phyloP scores from a whole-genome alignment of 2,888 invertebrate species.

The Acrocyrtus sp. region DNA sequence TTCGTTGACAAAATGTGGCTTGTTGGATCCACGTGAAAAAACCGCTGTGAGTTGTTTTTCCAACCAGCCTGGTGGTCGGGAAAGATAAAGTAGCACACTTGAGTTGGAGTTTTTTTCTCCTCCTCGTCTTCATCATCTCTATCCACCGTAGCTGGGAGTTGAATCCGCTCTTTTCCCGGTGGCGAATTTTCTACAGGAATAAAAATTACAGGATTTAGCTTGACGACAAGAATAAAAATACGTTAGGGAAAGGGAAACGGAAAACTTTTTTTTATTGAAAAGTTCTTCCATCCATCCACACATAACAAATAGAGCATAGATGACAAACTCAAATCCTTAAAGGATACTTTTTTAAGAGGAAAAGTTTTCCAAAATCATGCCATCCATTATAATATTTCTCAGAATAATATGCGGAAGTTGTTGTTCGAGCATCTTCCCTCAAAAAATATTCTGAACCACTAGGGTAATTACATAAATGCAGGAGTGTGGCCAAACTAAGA shows the following conservation, averaged over 20 bases:
- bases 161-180: conserved; percentile 75
- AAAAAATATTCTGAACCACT: no score
- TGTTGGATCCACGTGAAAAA: conserved; percentile 78
- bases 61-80: conserved; percentile 69
- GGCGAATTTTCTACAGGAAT: conserved; percentile 71
- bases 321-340: not conserved
- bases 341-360: not conserved
- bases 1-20: conserved; percentile 75
- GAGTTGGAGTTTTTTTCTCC: conserved; percentile 75
- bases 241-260: not conserved
- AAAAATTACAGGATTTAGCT: not conserved
- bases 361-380: no score
- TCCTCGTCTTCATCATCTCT: conserved; percentile 84
- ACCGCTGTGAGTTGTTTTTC: conserved; percentile 73
- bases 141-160: conserved; percentile 84
- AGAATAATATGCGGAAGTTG: no score
- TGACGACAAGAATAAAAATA: not conserved
- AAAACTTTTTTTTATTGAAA: not conserved
- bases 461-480: not conserved
- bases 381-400: no score
- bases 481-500: no score
- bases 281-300: not conserved
- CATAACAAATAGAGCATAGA: not conserved
- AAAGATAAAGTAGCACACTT: conserved; percentile 94
- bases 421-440: no score